Evolutionary conservation across 2,797 vertebrate genomes (phyloP).

Genomic region (Silurus aristotelis): DNA sequence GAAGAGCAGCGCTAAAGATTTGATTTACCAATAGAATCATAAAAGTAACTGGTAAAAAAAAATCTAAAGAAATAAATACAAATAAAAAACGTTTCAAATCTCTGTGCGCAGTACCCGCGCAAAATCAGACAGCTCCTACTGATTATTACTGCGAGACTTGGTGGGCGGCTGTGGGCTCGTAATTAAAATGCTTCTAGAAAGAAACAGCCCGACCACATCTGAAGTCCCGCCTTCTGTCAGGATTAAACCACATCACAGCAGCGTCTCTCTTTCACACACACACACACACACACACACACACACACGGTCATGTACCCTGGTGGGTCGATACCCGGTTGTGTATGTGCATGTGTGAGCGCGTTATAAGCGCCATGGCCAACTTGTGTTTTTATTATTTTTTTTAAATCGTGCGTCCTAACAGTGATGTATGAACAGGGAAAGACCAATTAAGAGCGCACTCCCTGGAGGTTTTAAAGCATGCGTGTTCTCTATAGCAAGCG

Average conservation of each 20-base stretch:
- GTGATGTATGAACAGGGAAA: conserved; percentile 57
- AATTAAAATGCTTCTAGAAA: conserved; percentile 89
- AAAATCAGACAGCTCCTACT: conserved; percentile 68
- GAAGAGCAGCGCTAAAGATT: background rate
- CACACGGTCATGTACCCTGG: conserved; percentile 64
- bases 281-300: conserved; percentile 19
- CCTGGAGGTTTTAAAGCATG: conserved; percentile 68
- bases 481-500: conserved; percentile 68
- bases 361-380: conserved; percentile 15
- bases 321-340: conserved; percentile 55
- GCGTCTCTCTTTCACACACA: conserved; percentile 62
- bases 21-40: background rate
- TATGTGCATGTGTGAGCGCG: background rate
- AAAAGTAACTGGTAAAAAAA: background rate
- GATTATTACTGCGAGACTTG: conserved; percentile 78
- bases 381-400: background rate
- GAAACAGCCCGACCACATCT: conserved; percentile 84
- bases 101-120: conserved; percentile 31
- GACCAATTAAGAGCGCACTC: conserved; percentile 70
- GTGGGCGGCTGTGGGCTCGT: conserved; percentile 78
- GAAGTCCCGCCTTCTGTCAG: conserved; percentile 80
- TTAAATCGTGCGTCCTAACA: background rate
- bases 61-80: background rate
- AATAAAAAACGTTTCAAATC: background rate
- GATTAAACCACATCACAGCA: conserved; percentile 84